Conservation (phyloP, 2,113 vertebrate genomes). For the Gadus chalcogrammus region DNA sequence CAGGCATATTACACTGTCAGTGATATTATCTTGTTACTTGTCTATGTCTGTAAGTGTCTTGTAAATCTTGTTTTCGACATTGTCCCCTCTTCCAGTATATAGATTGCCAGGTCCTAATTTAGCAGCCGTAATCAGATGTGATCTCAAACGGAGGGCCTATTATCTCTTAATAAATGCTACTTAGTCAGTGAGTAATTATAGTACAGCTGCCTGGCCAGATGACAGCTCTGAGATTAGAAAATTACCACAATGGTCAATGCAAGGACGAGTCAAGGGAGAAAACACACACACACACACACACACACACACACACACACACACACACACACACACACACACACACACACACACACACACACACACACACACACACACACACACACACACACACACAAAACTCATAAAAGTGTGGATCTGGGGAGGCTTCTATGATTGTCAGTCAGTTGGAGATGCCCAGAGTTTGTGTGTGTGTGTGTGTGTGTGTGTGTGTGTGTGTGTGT, state of each 20-base stretch:
- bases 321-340: background rate
- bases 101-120: conserved; percentile 34
- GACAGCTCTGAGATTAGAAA: conserved; percentile 32
- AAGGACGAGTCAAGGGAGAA: conserved; percentile 32
- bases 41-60: background rate
- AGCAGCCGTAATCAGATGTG: conserved; percentile 38
- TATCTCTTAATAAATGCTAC: conserved; percentile 45
- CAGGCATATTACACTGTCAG: too few species aligned
- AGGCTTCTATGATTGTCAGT: too few species aligned
- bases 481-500: background rate
- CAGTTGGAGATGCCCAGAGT: too few species aligned
- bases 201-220: conserved; percentile 23
- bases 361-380: background rate
- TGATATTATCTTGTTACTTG: background rate
- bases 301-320: too few species aligned
- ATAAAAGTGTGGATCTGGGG: too few species aligned
- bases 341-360: background rate
- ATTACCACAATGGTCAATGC: conserved; percentile 34
- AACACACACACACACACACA: conserved; percentile 6
- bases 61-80: conserved; percentile 11
- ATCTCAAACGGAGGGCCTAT: conserved; percentile 33
- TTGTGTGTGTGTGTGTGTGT: background rate
- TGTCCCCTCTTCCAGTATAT: conserved; percentile 21
- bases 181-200: conserved; percentile 46
- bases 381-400: too few species aligned